A percentile compares a stretch with the other conserved stretches of the same genome.
Conservation (phyloP, 2,888 invertebrate genomes). For the Melolontha melolontha region DNA sequence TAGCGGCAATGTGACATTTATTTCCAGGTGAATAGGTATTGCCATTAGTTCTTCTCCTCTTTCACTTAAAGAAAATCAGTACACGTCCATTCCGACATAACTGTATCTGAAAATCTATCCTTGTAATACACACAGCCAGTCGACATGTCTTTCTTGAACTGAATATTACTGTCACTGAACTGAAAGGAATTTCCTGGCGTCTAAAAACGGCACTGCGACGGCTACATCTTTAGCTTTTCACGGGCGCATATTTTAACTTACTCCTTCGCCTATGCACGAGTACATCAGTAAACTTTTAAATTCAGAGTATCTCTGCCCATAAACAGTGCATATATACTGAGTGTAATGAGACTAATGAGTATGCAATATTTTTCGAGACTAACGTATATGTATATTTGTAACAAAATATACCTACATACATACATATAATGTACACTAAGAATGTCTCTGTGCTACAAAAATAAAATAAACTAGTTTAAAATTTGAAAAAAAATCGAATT, state of each 20-base stretch:
- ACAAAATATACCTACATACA: too few species aligned
- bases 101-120: constrained; percentile 12
- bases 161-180: constrained; percentile 34
- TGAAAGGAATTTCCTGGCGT: constrained; percentile 34
- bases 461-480: too few species aligned
- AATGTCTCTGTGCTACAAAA: too few species aligned
- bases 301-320: too few species aligned
- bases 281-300: too few species aligned
- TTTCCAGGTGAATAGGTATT: constrained; percentile 24
- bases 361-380: too few species aligned
- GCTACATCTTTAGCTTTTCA: constrained; percentile 16
- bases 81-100: constrained; percentile 3
- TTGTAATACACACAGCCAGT: constrained; percentile 3
- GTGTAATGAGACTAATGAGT: too few species aligned
- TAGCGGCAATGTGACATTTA: constrained; percentile 5
- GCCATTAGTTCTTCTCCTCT: constrained; percentile 3
- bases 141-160: constrained; percentile 27
- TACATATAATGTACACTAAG: too few species aligned
- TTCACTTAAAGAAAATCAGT: constrained; percentile 15
- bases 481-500: too few species aligned
- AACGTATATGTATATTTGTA: too few species aligned
- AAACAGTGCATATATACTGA: too few species aligned
- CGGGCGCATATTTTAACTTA: constrained; percentile 12
- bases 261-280: too few species aligned
- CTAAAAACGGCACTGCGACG: constrained; percentile 27